A percentile compares a stretch with the other conserved stretches of the same genome.
Evolutionary conservation across 2,113 vertebrate species (phyloP).

Genomic region (Neotoma lepida): DNA sequence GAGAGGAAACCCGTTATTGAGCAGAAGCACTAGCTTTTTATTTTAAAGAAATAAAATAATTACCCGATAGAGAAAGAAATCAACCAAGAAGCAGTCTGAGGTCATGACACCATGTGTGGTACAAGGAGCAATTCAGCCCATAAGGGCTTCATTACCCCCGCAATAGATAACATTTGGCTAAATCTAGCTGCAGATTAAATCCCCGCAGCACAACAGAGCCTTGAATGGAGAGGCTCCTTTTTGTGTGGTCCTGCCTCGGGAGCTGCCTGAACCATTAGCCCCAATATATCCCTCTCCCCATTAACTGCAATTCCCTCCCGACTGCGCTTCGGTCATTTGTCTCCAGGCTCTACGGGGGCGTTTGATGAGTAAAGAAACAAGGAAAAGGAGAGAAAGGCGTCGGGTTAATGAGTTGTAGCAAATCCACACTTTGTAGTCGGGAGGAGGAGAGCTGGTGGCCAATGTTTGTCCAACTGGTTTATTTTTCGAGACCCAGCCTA

Average conservation of each 20-base stretch:
- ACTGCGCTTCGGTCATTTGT: constrained; percentile 78
- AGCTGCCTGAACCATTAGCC: constrained; percentile 86
- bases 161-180: constrained; percentile 88
- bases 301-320: constrained; percentile 80
- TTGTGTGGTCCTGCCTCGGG: constrained; percentile 88
- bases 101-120: constrained; percentile 85
- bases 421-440: constrained; percentile 82
- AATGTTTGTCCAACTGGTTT: constrained; percentile 77
- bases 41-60: constrained; percentile 85
- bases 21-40: constrained; percentile 59
- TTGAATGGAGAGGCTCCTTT: constrained; percentile 85
- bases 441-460: constrained; percentile 80
- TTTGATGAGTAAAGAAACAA: constrained; percentile 78
- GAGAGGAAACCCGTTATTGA: not conserved
- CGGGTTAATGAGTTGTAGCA: constrained; percentile 86
- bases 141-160: constrained; percentile 87
- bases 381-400: constrained; percentile 76
- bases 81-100: constrained; percentile 81
- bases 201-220: constrained; percentile 80
- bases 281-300: constrained; percentile 76
- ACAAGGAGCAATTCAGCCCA: constrained; percentile 83
- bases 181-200: constrained; percentile 85
- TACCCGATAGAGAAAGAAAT: constrained; percentile 80
- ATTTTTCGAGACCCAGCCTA: constrained; percentile 76
- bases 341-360: constrained; percentile 78